Evolutionary conservation across 2,797 vertebrate species (phyloP), one percentile per base, ranked within the genome.

Genomic region (Muscicapa striata): DNA sequence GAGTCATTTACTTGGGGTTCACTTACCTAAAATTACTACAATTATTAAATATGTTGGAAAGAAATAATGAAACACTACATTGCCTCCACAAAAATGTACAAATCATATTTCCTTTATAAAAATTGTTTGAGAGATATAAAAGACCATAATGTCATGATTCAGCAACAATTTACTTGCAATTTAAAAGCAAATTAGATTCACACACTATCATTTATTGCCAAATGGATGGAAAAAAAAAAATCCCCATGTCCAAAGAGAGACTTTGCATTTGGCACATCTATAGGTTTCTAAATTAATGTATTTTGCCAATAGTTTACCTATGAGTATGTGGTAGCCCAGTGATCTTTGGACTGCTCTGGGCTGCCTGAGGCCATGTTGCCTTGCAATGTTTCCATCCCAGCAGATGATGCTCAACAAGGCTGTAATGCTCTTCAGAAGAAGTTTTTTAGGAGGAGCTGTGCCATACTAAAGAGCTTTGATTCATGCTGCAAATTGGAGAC

Each of bases 401-500:
- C 94, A 97, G 97, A 97, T 95, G 95, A 97, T 68, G 69, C 92
- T 95, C 96, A 96, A 93, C 90, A 90, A 96, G 81, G 91, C 84
- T 80, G 81, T 87, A 94, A 95, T 38, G 94, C 95, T 98, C 97
- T 97, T 95, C 48, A 54, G 96, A 97, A 96, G 89, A 95, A 95
- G 94, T 96, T 86, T 96, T 95, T 95, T 96, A 95, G 93, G 94
- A 98, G 98, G 96, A 97, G 87, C 89, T 75, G 51, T 84, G 86
- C 93, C 95, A 79, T 86, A 96, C 96, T 93, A 97, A 95, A 95
- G 67, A 97, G 94, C 97, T 97, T 98, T 95, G 96, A 97, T 97
- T 96, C 46, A 89, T 96, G 96, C 97, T 97, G 94, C 94, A 90
- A 94, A 96, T 82, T 94, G 94, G 96, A 97, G 97, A 97, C 98